Conservation (phyloP, 2,113 vertebrate species). For the Gavia stellata region DNA sequence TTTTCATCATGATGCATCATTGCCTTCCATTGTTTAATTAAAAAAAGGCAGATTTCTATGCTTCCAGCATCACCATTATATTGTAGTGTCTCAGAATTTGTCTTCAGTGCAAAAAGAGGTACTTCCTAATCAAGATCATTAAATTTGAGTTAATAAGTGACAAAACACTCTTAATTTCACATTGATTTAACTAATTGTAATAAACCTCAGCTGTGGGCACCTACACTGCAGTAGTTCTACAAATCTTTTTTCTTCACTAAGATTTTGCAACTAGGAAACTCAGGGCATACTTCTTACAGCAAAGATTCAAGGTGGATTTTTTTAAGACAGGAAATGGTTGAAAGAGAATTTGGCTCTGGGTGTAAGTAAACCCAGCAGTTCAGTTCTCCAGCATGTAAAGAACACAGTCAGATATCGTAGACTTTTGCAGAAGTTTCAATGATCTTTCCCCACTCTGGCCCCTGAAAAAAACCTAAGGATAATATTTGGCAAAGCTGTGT, state of each 20-base stretch:
- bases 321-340: not conserved
- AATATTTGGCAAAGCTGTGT: not conserved
- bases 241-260: not conserved
- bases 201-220: not conserved
- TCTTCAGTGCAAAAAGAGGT: not conserved
- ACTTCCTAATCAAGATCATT: not conserved
- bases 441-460: fast-evolving
- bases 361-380: not conserved
- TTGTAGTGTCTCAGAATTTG: not conserved
- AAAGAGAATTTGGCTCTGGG: not conserved
- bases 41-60: not conserved
- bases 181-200: not conserved
- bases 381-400: not conserved
- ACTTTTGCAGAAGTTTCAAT: not conserved
- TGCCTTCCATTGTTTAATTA: not conserved
- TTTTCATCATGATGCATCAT: not conserved
- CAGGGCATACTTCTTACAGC: not conserved
- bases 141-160: not conserved
- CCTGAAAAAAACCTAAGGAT: not conserved
- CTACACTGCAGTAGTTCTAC: not conserved
- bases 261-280: not conserved
- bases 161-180: not conserved
- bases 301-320: not conserved
- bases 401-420: not conserved
- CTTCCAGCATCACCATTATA: not conserved